Evolutionary conservation across 1,140 invertebrate species (phyloP), one percentile per base, ranked within the genome.

Genomic region (Pogonus chalceus): DNA sequence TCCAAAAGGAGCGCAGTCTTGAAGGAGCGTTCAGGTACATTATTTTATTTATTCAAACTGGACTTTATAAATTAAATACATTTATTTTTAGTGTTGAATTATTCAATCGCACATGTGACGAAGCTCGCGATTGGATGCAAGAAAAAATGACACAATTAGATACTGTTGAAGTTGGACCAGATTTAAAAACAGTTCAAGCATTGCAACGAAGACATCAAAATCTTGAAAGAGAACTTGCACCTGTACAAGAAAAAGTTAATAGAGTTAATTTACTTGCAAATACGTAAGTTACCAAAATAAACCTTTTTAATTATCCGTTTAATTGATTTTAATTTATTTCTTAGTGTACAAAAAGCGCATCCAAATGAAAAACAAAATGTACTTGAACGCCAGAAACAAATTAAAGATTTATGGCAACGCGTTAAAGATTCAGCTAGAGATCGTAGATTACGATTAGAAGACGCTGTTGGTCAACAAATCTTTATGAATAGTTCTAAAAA

Each of bases 401-500:
- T 98, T 21, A 80, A 87, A 58, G 79, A 84, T 54, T 75, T 95
- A 59, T 98, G 95, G 93, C 81, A 86, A 54, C 80, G 89, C 65
- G 85, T 97, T 24, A 79, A 88, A 69, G 82, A 80, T 2, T 92
- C 92, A 64, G 91, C 92, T 1, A 77, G 79, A 10, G 86, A 92
- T 49, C 73, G 92, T 20, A 76, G 89, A 55, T 80, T 81, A 0
- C 70, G 89, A 51, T 77, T 98, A 9, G 91, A 96, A 69, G 90
- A 92, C 66, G 90, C 92, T 12, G 91, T 97, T 9, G 94, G 94
- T 0, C 85, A 91, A 62, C 91, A 96, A 69, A 91, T 97, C 59
- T 98, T 98, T 68, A 88, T 88, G 62, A 91, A 90, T 63, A 85
- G 80, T 59, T 83, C 85, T 1, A 90, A 89, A 67, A 88, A 85